phyloP scores from a whole-genome alignment of 2,888 invertebrate genomes.

The Embidobia sp. region DNA sequence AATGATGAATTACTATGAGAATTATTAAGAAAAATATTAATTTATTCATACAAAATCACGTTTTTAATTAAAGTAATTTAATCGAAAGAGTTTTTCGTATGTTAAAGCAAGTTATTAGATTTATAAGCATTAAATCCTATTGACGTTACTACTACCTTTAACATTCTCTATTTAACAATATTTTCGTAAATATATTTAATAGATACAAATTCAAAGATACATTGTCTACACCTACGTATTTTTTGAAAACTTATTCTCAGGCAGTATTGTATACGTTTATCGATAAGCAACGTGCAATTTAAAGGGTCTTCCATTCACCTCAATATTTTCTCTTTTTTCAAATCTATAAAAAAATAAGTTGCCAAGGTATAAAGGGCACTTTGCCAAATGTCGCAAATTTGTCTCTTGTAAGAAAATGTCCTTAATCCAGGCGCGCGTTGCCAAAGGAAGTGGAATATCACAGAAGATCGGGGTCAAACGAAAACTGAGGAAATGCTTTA shows the following conservation, averaged over 20 bases:
- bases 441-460: slow-evolving; percentile 52
- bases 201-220: too few relatives aligned
- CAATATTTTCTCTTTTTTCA: slow-evolving; percentile 17
- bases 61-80: too few relatives aligned
- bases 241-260: slow-evolving; percentile 21
- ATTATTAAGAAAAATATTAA: too few relatives aligned
- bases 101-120: too few relatives aligned
- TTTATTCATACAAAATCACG: too few relatives aligned
- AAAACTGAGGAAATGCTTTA: slow-evolving; percentile 49
- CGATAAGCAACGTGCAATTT: slow-evolving; percentile 35
- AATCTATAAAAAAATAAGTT: slow-evolving; percentile 45
- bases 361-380: slow-evolving; percentile 47
- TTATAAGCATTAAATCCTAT: too few relatives aligned
- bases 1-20: too few relatives aligned
- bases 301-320: neutral
- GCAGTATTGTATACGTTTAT: slow-evolving; percentile 15
- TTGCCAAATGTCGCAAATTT: slow-evolving; percentile 63
- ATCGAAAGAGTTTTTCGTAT: too few relatives aligned
- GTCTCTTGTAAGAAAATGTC: slow-evolving; percentile 54
- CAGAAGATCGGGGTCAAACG: slow-evolving; percentile 54
- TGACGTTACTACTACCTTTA: too few relatives aligned
- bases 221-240: too few relatives aligned
- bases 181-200: neutral
- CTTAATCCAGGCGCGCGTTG: slow-evolving; percentile 42
- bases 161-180: too few relatives aligned